These are phyloP conservation scores for Alloscopus bannaensis DNA, from an alignment of 2,888 invertebrate genomes.

Conservation along the genomic window DNA sequence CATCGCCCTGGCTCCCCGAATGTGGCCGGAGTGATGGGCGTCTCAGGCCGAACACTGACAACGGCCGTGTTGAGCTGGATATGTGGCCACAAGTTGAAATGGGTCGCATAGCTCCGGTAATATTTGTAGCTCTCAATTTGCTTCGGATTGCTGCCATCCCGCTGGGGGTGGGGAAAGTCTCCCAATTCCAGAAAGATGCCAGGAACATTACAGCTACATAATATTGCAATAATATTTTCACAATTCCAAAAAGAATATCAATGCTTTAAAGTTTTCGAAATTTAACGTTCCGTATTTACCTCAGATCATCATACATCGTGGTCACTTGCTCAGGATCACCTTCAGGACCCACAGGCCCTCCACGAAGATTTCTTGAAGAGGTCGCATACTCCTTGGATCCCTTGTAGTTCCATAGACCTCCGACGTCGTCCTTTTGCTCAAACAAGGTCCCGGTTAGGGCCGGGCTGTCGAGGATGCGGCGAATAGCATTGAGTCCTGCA, in stretches of 20 bases:
- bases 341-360: not conserved
- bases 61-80: slow-evolving; percentile 42
- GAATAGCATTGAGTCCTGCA: slow-evolving; percentile 88
- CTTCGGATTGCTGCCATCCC: not conserved
- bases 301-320: slow-evolving; percentile 47
- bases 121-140: slow-evolving; percentile 29
- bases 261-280: no score
- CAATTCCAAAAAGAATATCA: no score
- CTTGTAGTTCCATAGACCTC: slow-evolving; percentile 94
- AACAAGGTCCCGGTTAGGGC: slow-evolving; percentile 81
- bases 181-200: slow-evolving; percentile 12
- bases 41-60: slow-evolving; percentile 13
- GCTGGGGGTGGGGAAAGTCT: slow-evolving; percentile 25
- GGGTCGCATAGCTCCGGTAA: slow-evolving; percentile 19
- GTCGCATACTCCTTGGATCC: slow-evolving; percentile 76
- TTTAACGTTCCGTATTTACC: not conserved
- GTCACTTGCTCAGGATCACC: slow-evolving; percentile 23
- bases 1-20: slow-evolving; percentile 28
- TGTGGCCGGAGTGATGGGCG: not conserved
- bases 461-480: slow-evolving; percentile 79
- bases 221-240: not conserved
- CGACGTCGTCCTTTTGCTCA: slow-evolving; percentile 85
- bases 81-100: slow-evolving; percentile 42
- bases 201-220: slow-evolving; percentile 15
- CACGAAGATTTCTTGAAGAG: not conserved